Base-by-base conservation (phyloP, 2,797 vertebrate species). In the Rhinichthys osculus region DNA sequence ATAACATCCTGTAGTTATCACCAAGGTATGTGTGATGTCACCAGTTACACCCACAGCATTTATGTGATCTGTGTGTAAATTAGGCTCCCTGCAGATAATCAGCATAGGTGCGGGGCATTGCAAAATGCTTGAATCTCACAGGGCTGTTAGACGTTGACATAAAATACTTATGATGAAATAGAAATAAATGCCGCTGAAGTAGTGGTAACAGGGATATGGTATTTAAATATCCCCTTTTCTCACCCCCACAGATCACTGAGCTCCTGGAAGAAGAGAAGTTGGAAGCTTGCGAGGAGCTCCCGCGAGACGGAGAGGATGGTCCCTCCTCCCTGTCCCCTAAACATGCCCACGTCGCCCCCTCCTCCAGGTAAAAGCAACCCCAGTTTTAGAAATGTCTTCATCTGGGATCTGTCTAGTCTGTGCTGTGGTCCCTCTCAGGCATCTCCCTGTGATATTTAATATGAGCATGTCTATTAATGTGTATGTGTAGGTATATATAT, bases 261-360 rank as follows among this genome's bases (percentile, higher is more conserved):
- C 92, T 96, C 77, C 74, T 96, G 88, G 97, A 98, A 81, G 97
- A 98, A 90, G 96, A 98, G 88, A 98, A 98, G 93, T 95, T 98
- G 90, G 98, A 98, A 90, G 95, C 96, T 91, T 96, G 96, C 82
- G 97, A 99, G 95, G 97, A 98, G 89, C 94, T 98, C 91, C 97
- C 97, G 87, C 96, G 96, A 93, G 97, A 98, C 76, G 92, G 93
- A 81, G 95, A 96, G 88, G 97, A 97, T 82, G 95, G 95, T 52
- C 91, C 92, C 78, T 89, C 92, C 73, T 91, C 93, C 16, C 85
- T 93, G 78, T 93, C 92, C 69, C 91, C 93, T n/a, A 89, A 90
- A 87, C 91, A 88, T 85, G 89, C 88, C 74, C 21, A 85, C 1
- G 91, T 92, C 80, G 59, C 76, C 92, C 90, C 92, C 35, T 72